Evolutionary conservation across 2,113 vertebrate genomes (phyloP).

Genomic region (Morone saxatilis): DNA sequence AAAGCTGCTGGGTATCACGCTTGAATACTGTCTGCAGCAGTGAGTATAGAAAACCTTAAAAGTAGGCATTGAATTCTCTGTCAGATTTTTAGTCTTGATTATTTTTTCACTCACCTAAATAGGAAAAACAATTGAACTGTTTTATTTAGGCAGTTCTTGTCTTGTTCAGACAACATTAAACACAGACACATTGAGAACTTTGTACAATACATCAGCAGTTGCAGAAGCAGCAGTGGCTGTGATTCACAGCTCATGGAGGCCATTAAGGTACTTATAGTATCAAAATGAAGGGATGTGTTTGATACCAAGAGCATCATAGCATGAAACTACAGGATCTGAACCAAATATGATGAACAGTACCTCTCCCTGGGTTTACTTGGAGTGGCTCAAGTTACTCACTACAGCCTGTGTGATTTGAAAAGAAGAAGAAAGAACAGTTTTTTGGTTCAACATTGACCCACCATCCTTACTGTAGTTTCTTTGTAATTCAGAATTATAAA

Average conservation of each 20-base stretch:
- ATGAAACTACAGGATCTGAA: neutral
- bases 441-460: no score
- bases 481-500: neutral
- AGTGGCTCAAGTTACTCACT: no score
- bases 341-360: neutral
- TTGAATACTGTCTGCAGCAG: neutral
- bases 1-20: neutral
- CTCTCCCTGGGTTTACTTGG: no score
- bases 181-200: neutral
- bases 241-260: constrained; percentile 5
- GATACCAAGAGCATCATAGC: neutral
- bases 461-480: neutral
- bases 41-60: neutral
- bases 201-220: neutral
- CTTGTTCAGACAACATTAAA: neutral
- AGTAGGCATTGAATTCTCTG: neutral
- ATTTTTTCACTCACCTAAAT: neutral
- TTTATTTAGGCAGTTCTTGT: neutral
- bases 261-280: neutral
- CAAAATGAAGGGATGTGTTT: neutral
- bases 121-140: neutral
- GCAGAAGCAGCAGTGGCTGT: neutral
- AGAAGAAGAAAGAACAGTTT: no score
- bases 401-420: no score
- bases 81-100: neutral